Percentiles rank a stretch among this genome's conserved stretches.
phyloP scores from a whole-genome alignment of 1,140 invertebrate genomes.

The Magallana gigas region DNA sequence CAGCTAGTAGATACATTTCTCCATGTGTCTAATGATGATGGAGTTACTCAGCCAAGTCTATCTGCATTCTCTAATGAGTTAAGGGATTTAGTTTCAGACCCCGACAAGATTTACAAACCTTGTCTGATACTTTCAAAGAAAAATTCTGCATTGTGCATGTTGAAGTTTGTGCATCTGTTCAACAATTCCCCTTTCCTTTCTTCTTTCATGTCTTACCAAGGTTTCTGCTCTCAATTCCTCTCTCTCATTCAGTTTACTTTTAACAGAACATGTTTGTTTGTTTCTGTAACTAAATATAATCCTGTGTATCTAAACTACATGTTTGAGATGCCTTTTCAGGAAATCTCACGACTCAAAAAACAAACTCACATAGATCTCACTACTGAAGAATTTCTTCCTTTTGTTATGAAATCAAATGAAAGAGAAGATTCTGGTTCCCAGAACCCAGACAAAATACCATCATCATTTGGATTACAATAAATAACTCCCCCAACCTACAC shows the following conservation, averaged over 20 bases:
- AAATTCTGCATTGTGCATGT: conserved; percentile 8
- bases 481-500: too few relatives aligned
- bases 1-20: background rate
- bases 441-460: too few relatives aligned
- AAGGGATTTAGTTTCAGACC: conserved; percentile 16
- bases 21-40: background rate
- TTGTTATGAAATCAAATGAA: too few relatives aligned
- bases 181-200: background rate
- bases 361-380: background rate
- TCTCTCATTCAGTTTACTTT: too few relatives aligned
- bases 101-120: background rate
- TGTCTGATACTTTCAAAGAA: background rate
- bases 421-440: too few relatives aligned
- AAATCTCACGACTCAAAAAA: background rate
- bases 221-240: background rate
- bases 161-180: conserved; percentile 19
- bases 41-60: conserved; percentile 9
- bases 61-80: background rate
- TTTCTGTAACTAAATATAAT: background rate
- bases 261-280: background rate
- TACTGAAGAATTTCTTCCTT: too few relatives aligned
- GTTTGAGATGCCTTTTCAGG: background rate
- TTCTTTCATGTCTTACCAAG: too few relatives aligned
- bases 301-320: background rate
- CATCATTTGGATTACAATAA: too few relatives aligned